These are phyloP conservation scores for Drosophila novamexicana DNA, from an alignment of 1,140 invertebrate genomes.

Conservation along the genomic window DNA sequence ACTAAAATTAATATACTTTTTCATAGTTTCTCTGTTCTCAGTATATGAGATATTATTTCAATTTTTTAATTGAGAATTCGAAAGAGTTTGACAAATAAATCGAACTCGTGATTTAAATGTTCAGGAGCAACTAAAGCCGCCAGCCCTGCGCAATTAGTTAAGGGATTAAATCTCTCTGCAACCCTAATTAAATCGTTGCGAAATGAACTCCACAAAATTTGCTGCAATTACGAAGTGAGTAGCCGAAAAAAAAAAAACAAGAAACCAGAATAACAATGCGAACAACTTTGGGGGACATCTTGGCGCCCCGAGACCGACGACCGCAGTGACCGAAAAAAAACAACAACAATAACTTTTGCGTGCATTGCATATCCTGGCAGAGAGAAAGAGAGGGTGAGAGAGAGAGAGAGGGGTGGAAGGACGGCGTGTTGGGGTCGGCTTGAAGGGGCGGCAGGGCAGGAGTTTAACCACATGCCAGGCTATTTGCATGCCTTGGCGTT, in stretches of 20 bases:
- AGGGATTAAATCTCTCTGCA: background rate
- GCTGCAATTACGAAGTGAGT: constrained; percentile 55
- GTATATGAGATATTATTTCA: no score
- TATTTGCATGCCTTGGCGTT: constrained; percentile 41
- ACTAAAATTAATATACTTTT: background rate
- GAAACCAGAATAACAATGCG: constrained; percentile 48
- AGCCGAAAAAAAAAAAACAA: constrained; percentile 19
- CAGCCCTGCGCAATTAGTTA: background rate
- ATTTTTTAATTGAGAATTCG: no score
- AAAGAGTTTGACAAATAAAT: no score
- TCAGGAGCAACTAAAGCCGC: background rate
- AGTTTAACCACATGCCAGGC: constrained; percentile 20
- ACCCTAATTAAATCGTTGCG: constrained; percentile 31
- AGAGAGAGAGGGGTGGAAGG: background rate
- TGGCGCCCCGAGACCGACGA: constrained; percentile 39
- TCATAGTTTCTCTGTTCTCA: no score
- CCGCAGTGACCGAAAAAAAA: constrained; percentile 9
- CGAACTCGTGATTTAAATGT: no score
- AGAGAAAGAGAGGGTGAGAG: background rate
- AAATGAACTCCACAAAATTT: constrained; percentile 20
- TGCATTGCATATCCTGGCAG: constrained; percentile 19
- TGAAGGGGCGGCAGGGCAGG: background rate
- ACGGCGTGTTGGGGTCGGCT: background rate
- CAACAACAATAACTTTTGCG: constrained; percentile 34
- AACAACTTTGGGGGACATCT: constrained; percentile 44